These are phyloP conservation scores for Asbolus verrucosus DNA, from an alignment of 1,140 invertebrate genomes.

Conservation along the genomic window DNA sequence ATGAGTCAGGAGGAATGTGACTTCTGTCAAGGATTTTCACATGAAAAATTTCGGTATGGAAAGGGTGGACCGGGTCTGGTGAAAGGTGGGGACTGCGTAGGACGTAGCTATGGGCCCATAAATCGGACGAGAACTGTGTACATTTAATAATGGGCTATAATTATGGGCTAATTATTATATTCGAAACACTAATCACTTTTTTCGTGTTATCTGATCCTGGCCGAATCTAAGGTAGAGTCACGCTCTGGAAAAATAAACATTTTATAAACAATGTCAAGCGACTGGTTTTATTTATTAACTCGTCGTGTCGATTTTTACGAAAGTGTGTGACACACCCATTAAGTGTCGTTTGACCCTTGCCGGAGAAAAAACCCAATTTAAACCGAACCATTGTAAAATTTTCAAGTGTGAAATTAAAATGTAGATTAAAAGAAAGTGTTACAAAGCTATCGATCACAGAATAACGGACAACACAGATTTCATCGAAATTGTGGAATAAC, in stretches of 20 bases:
- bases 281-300: background rate
- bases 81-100: constrained; percentile 20
- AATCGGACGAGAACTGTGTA: background rate
- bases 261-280: background rate
- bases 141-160: constrained; percentile 1
- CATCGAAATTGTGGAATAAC: constrained; percentile 26
- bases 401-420: constrained; percentile 31
- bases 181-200: background rate
- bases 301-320: constrained; percentile 6
- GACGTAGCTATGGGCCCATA: no score
- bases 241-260: background rate
- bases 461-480: constrained; percentile 14
- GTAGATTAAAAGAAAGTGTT: constrained; percentile 36
- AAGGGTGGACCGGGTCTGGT: no score
- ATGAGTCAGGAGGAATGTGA: no score
- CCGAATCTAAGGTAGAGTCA: no score
- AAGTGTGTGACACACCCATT: constrained; percentile 12
- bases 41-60: no score
- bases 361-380: constrained; percentile 28
- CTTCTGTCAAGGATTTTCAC: no score
- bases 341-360: constrained; percentile 12
- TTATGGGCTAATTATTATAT: constrained; percentile 7
- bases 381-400: constrained; percentile 22
- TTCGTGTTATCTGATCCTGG: background rate
- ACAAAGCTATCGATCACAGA: constrained; percentile 35